Base-by-base conservation (phyloP, 2,113 vertebrate genomes). In the Varanus salvator region DNA sequence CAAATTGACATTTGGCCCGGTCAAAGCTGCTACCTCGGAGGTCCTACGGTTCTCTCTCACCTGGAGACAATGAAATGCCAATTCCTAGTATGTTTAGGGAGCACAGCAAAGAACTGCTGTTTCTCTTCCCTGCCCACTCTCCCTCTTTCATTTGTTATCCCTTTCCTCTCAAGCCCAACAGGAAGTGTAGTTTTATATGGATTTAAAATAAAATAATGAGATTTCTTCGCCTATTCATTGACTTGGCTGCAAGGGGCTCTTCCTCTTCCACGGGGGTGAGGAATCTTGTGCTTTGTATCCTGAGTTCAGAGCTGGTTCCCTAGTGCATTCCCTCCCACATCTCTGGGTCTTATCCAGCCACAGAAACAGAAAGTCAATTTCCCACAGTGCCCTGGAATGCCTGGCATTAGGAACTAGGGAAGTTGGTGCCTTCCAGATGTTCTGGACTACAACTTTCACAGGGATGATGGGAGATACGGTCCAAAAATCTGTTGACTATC, bases 191-290 rank as follows among this genome's bases (percentile, higher is more conserved):
- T 54, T 87, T 64, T 8, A 77, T 34, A 21, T 4, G 0, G 3
- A 0, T 1, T 1, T 82, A 25, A 91, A 96, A 95, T 96, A 95
- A 96, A 95, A 9, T 0, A 0, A 82, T 44, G 23, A 50, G 48
- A 83, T 8, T 11, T 52, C 7, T 69, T 27, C 31, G n/a, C 48
- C 68, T 72, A 60, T 83, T 77, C 77, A 66, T 85, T 77, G 60
- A 54, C 25, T 52, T 44, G 17, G 54, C 64, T 44, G 64, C 14
- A 27, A 27, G 4, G 27, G 38, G 23, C 3, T 23, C 15, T 31
- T n/a, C 29, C 2, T 11, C n/a, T 19, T 25, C 6, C 69, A 23
- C 8, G 1, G 29, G 0, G 8, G 14, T 4, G 6, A 1, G 17
- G 19, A 75, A 38, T n/a, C 19, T 38, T 38, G 7, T 77, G 25